These are phyloP conservation scores for Podiceps cristatus DNA, from an alignment of 2,113 vertebrate genomes.

Conservation along the genomic window DNA sequence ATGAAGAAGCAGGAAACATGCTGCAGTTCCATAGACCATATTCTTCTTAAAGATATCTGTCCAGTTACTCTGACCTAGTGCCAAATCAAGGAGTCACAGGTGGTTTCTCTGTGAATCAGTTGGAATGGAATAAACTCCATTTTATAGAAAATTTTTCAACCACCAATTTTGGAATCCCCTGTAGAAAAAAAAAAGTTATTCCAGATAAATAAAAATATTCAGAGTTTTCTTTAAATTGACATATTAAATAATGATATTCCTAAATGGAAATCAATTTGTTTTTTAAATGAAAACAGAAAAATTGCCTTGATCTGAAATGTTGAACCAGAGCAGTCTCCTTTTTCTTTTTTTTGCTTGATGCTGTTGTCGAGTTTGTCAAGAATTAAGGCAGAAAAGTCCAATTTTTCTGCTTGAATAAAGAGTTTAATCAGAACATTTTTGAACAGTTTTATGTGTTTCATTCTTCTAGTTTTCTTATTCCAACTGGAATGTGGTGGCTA, in stretches of 20 bases:
- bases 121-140: neutral
- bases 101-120: neutral
- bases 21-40: neutral
- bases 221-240: neutral
- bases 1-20: neutral
- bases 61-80: neutral
- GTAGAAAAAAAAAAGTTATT: rapidly evolving
- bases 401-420: neutral
- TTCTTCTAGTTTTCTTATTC: neutral
- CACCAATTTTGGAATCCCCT: rapidly evolving
- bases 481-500: neutral
- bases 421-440: neutral
- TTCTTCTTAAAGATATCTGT: neutral
- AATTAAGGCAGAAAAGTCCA: neutral
- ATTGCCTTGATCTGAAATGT: neutral
- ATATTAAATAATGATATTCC: neutral
- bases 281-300: neutral
- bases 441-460: neutral
- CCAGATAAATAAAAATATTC: neutral
- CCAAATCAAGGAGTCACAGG: neutral
- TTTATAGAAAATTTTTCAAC: neutral
- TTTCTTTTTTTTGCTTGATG: too few species aligned
- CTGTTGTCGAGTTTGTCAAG: too few species aligned
- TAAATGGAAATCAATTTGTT: neutral
- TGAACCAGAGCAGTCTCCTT: neutral